phyloP scores from a whole-genome alignment of 1,140 invertebrate genomes.

The Akabosia matsudoensis region DNA sequence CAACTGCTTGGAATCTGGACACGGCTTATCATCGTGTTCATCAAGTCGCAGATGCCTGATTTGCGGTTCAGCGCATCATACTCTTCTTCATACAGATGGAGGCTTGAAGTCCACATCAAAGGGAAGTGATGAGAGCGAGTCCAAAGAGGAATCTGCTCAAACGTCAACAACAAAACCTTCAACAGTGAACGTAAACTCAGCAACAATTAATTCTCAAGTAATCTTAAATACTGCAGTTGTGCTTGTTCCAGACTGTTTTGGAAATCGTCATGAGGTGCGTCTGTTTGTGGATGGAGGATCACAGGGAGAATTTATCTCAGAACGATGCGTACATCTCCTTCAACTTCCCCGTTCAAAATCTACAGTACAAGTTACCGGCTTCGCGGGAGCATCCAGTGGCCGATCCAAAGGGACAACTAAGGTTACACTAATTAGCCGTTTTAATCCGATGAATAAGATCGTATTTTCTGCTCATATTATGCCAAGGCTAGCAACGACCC shows the following conservation, averaged over 20 bases:
- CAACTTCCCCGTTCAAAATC: not conserved
- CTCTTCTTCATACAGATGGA: not conserved
- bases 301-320: not conserved
- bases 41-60: not conserved
- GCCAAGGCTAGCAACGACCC: not conserved
- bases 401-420: not conserved
- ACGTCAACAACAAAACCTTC: not conserved
- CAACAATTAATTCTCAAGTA: not conserved
- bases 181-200: not conserved
- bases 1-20: not conserved
- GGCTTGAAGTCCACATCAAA: too few species aligned
- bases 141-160: not conserved
- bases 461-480: not conserved
- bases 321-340: not conserved
- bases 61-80: not conserved
- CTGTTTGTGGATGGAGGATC: not conserved
- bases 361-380: not conserved
- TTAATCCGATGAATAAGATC: not conserved
- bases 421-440: not conserved
- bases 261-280: not conserved
- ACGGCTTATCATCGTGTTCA: not conserved
- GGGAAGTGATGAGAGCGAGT: too few species aligned
- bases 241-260: not conserved
- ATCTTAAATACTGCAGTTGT: not conserved
- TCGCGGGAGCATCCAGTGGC: not conserved